Percentiles rank a stretch among this genome's conserved stretches.
phyloP scores from a whole-genome alignment of 2,888 invertebrate species.

The Lasioglossum morio region DNA sequence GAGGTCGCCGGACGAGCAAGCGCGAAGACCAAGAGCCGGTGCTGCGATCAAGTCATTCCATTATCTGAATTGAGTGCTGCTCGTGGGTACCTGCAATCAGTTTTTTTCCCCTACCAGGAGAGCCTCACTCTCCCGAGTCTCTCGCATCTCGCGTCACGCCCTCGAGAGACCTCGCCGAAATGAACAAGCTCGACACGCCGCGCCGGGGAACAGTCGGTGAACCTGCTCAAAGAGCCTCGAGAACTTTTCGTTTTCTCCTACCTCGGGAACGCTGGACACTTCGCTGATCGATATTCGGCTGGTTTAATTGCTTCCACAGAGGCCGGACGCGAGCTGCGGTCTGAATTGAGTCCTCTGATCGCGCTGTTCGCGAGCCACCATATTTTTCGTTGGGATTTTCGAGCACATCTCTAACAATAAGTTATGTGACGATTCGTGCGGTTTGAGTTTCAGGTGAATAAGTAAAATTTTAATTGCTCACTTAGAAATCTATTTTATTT shows the following conservation, averaged over 20 bases:
- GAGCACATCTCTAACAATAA: no score
- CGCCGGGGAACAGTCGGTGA: neutral
- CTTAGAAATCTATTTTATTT: no score
- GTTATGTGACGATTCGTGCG: no score
- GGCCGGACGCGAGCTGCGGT: neutral
- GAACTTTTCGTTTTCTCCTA: neutral
- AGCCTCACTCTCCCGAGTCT: constrained; percentile 40
- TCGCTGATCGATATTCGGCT: neutral
- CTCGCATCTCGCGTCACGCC: constrained; percentile 69
- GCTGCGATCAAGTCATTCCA: constrained; percentile 83
- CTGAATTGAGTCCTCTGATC: neutral
- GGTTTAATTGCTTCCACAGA: neutral
- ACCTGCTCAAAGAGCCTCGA: constrained; percentile 18
- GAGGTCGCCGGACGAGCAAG: constrained; percentile 48
- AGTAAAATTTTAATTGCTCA: no score
- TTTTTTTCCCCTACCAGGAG: constrained; percentile 45
- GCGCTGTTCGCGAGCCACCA: neutral
- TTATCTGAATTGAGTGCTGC: constrained; percentile 83
- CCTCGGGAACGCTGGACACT: neutral
- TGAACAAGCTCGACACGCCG: constrained; percentile 30
- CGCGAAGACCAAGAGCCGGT: constrained; percentile 64
- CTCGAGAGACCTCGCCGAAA: constrained; percentile 70
- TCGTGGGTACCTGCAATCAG: constrained; percentile 78
- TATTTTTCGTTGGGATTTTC: neutral
- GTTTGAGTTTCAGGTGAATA: no score